Evolutionary conservation across 2,797 vertebrate genomes (phyloP), one percentile per base, ranked within the genome.

Genomic region (Brachyalestes nurse): DNA sequence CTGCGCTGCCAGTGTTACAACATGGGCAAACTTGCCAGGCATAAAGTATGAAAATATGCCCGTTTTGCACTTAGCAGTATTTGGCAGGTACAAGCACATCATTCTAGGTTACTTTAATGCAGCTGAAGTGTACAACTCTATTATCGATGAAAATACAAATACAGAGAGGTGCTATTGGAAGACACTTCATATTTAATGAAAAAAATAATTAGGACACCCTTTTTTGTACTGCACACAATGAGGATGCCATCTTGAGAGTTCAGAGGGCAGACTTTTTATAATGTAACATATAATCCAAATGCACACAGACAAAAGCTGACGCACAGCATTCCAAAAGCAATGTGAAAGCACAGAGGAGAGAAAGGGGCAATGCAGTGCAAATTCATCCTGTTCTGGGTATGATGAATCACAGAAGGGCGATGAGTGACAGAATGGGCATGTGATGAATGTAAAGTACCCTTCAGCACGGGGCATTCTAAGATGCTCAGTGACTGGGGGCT

Each of bases 371-470:
- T n/a, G 55, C 16, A 42, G n/a, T 57, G 40, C 66, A 55, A 42
- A 58, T 28, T 19, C 2, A 21, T 9, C 55, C 23, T 67, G 62
- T 57, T 28, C 25, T 72, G 21, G 12, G 17, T 6, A 42, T 57
- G 28, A 61, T 70, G 55, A 40, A 45, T 62, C 40, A 67, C 1
- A 49, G 53, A 19, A 65, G 16, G 28, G 17, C 5, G 16, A 38
- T 14, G 61, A 57, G 55, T 60, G 42, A 69, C 70, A 58, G 47
- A 65, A 19, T 58, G 66, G 14, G 1, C n/a, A 21, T 8, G 21
- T 2, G 58, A 0, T 61, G 72, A 93, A 80, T 34, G 42, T 28
- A 71, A 45, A 55, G 19, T 66, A 51, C 9, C 17, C 65, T 75
- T 23, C 13, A 82, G 42, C 4, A 58, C 77, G 40, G 49, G 51